Percentiles rank a stretch among this genome's conserved stretches.
Evolutionary conservation across 2,888 invertebrate species (phyloP).

Genomic region (Zeuzera pyrina): DNA sequence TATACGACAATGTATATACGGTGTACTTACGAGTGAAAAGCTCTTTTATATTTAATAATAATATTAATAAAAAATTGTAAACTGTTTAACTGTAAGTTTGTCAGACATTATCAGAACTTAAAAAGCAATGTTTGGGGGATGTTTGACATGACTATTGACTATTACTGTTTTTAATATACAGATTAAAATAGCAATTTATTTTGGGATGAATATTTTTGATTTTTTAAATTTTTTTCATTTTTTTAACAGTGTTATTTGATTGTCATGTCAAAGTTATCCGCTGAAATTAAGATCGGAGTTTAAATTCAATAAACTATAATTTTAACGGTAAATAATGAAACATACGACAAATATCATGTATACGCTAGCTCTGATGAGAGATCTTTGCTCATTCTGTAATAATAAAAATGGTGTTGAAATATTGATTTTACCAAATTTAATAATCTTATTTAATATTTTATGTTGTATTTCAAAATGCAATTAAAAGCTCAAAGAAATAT

Average conservation of each 20-base stretch:
- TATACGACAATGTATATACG: slow-evolving; percentile 70
- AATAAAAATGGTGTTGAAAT: slow-evolving; percentile 66
- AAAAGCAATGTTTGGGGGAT: background rate
- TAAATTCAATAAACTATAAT: slow-evolving; percentile 72
- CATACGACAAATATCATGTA: slow-evolving; percentile 81
- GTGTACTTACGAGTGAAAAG: slow-evolving; percentile 55
- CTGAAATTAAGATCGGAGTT: slow-evolving; percentile 11
- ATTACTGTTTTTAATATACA: background rate
- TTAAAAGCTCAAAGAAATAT: slow-evolving; percentile 90
- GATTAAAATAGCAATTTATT: background rate
- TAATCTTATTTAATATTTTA: slow-evolving; percentile 87
- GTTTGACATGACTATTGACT: background rate
- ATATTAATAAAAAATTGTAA: slow-evolving; percentile 61
- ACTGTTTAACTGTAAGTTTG: slow-evolving; percentile 62
- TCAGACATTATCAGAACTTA: slow-evolving; percentile 38
- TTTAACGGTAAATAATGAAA: slow-evolving; percentile 70
- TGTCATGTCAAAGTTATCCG: background rate
- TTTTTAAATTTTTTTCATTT: background rate
- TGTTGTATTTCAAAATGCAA: slow-evolving; percentile 89
- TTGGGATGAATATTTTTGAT: background rate
- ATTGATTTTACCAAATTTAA: slow-evolving; percentile 84
- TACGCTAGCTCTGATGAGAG: slow-evolving; percentile 81
- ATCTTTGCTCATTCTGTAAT: slow-evolving; percentile 76
- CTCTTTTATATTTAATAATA: slow-evolving; percentile 69
- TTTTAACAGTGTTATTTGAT: background rate